These are phyloP conservation scores for Sciurus niger DNA, from an alignment of 2,113 vertebrate genomes.

Conservation along the genomic window DNA sequence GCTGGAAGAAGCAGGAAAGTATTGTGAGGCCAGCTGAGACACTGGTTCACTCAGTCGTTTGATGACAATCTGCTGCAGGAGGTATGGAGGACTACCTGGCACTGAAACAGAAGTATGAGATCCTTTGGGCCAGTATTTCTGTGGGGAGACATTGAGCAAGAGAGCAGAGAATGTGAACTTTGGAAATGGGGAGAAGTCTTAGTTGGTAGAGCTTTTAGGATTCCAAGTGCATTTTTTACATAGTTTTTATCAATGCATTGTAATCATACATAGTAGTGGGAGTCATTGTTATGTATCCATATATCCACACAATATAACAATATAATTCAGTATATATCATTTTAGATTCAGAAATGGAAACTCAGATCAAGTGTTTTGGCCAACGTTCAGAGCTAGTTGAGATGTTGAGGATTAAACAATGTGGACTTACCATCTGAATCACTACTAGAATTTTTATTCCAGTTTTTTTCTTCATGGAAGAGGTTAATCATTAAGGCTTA, in stretches of 20 bases:
- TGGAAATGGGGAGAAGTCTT: background rate
- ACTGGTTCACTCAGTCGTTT: background rate
- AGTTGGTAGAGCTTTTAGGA: background rate
- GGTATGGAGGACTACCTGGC: background rate
- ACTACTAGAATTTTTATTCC: slow-evolving; percentile 30
- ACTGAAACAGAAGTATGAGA: background rate
- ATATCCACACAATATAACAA: no score
- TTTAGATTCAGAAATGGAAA: slow-evolving; percentile 34
- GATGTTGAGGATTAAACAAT: background rate
- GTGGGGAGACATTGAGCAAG: background rate
- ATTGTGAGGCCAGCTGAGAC: slow-evolving; percentile 12
- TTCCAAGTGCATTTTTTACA: background rate
- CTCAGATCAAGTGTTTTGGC: background rate
- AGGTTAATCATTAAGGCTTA: background rate
- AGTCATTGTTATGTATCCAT: no score
- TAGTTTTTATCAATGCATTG: background rate
- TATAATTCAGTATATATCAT: background rate
- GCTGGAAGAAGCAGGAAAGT: background rate
- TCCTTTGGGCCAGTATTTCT: background rate
- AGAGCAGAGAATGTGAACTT: background rate
- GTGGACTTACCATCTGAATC: background rate
- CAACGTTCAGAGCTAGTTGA: background rate
- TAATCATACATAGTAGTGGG: no score
- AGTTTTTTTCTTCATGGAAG: slow-evolving; percentile 6
- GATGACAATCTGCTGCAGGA: background rate